phyloP scores from a whole-genome alignment of 2,113 vertebrate genomes.

The Ceratotherium simum region DNA sequence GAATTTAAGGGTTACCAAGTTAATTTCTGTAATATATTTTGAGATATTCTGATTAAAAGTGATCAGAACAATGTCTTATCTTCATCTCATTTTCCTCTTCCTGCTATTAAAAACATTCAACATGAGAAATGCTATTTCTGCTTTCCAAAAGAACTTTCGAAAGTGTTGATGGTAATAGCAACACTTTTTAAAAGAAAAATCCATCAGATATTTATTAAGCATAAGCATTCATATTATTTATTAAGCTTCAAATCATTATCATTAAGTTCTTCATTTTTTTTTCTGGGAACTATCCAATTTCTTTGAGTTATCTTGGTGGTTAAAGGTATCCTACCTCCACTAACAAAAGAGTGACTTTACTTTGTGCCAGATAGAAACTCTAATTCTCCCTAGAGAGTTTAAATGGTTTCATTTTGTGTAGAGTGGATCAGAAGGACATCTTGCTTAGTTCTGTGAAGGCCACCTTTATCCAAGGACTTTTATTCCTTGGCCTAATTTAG shows the following conservation, averaged over 20 bases:
- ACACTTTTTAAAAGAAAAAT: slow-evolving; percentile 28
- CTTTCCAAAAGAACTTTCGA: slow-evolving; percentile 20
- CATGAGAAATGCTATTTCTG: slow-evolving; percentile 44
- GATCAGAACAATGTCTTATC: slow-evolving; percentile 52
- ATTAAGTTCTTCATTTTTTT: neutral
- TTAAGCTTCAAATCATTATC: slow-evolving; percentile 41
- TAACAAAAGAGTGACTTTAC: slow-evolving; percentile 30
- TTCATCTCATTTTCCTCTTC: slow-evolving; percentile 53
- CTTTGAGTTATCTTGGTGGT: slow-evolving; percentile 5
- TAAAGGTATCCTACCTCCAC: slow-evolving; percentile 53
- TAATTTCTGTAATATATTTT: slow-evolving; percentile 55
- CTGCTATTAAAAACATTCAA: slow-evolving; percentile 55
- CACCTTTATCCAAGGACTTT: slow-evolving; percentile 52
- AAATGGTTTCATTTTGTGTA: slow-evolving; percentile 35
- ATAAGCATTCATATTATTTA: slow-evolving; percentile 16
- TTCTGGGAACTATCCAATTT: slow-evolving; percentile 30
- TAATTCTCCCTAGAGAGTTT: slow-evolving; percentile 56
- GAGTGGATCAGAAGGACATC: neutral
- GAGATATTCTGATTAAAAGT: slow-evolving; percentile 39
- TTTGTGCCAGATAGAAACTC: slow-evolving; percentile 63
- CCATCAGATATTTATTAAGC: neutral
- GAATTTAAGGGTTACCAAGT: neutral
- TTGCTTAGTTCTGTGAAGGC: slow-evolving; percentile 51
- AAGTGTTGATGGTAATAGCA: slow-evolving; percentile 3
- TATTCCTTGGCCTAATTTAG: slow-evolving; percentile 21